Percentiles rank a stretch among this genome's conserved stretches.
Conservation (phyloP, 2,797 vertebrate genomes). For the Chaetodon trifasciatus region DNA sequence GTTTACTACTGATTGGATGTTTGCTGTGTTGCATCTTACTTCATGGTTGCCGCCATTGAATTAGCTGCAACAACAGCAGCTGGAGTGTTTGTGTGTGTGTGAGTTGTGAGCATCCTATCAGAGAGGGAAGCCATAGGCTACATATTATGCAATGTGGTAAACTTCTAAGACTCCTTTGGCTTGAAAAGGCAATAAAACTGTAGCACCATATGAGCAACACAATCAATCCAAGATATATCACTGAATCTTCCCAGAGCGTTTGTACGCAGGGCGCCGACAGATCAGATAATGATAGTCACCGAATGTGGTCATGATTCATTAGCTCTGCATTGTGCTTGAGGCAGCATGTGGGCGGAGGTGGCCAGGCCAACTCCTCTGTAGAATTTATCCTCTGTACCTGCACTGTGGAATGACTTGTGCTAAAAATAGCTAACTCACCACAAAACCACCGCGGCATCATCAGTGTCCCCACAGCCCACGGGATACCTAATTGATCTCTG, state of each 20-base stretch:
- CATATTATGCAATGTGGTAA: conserved; percentile 33
- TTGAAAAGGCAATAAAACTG: conserved; percentile 42
- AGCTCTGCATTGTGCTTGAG: conserved; percentile 67
- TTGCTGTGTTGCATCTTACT: neutral
- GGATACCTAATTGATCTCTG: conserved; percentile 44
- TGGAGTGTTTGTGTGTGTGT: conserved; percentile 19
- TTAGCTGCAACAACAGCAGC: neutral
- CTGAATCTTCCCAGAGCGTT: conserved; percentile 31
- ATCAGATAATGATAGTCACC: conserved; percentile 61
- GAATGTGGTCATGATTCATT: conserved; percentile 72
- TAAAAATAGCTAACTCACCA: conserved; percentile 75
- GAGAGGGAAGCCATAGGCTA: conserved; percentile 21
- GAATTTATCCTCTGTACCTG: conserved; percentile 69
- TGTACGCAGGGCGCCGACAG: conserved; percentile 24
- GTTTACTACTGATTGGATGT: neutral
- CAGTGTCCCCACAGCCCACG: conserved; percentile 39
- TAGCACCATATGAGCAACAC: conserved; percentile 26
- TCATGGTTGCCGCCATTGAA: neutral
- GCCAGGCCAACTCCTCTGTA: conserved; percentile 60
- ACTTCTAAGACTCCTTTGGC: conserved; percentile 30
- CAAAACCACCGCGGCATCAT: conserved; percentile 56
- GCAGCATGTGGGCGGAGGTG: conserved; percentile 63
- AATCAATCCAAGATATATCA: conserved; percentile 37
- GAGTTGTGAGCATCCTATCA: neutral
- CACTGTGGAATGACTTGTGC: conserved; percentile 58